Percentiles rank a stretch among this genome's conserved stretches.
phyloP scores from a whole-genome alignment of 2,113 vertebrate species.

The Apodemus sylvaticus region DNA sequence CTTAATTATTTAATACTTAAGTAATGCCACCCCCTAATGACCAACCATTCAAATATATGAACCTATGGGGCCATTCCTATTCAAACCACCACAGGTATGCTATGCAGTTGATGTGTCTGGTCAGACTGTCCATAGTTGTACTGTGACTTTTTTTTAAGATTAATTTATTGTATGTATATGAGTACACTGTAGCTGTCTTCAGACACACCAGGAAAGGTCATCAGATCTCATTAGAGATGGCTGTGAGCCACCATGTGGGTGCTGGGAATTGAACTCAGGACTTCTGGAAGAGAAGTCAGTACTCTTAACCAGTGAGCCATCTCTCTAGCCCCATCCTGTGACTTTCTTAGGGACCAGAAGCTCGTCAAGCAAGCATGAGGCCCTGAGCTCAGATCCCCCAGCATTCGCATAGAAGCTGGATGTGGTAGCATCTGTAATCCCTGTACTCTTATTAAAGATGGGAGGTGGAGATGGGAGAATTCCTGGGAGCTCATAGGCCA shows the following conservation, averaged over 20 bases:
- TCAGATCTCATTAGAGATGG: too few species aligned
- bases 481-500: not conserved
- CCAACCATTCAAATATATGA: not conserved
- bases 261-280: too few species aligned
- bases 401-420: not conserved
- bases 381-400: not conserved
- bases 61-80: not conserved
- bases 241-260: too few species aligned
- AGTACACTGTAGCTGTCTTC: too few species aligned
- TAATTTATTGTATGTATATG: too few species aligned
- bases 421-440: not conserved
- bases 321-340: too few species aligned
- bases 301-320: too few species aligned
- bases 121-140: not conserved
- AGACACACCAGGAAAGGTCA: too few species aligned
- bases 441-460: not conserved
- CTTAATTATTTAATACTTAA: too few species aligned
- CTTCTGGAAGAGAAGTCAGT: too few species aligned
- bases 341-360: not conserved
- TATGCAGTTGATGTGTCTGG: not conserved
- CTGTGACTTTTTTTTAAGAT: not conserved
- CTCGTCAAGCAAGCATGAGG: not conserved
- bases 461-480: too few species aligned
- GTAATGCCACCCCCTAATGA: too few species aligned
- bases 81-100: not conserved